Evolutionary conservation across 1,140 invertebrate genomes (phyloP).

Genomic region (Drosophila bipectinata): DNA sequence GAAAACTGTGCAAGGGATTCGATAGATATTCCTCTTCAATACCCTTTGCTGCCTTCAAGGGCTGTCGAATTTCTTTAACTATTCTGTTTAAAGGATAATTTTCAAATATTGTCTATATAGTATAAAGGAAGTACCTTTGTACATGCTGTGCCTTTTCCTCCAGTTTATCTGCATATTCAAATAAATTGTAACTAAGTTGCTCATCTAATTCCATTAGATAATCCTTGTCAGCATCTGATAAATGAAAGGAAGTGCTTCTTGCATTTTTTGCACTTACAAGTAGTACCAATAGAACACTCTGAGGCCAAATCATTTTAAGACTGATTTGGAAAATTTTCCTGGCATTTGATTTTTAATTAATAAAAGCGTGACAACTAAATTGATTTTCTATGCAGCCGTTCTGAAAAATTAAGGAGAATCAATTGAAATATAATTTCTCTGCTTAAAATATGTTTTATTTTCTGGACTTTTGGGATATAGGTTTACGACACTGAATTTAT

Average conservation of each 20-base stretch:
- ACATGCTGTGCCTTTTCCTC: slow-evolving; percentile 17
- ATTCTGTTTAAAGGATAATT: slow-evolving; percentile 12
- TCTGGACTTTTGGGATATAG: too few species aligned
- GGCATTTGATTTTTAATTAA: background rate
- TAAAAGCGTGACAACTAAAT: slow-evolving; percentile 2
- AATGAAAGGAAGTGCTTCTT: background rate
- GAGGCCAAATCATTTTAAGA: slow-evolving; percentile 16
- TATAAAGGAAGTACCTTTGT: slow-evolving; percentile 11
- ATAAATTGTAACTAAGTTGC: slow-evolving; percentile 26
- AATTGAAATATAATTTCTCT: too few species aligned
- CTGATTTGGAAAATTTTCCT: background rate
- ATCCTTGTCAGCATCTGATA: background rate
- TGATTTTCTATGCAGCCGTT: background rate
- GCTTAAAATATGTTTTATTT: too few species aligned
- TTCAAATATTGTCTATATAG: background rate
- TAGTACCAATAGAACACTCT: background rate
- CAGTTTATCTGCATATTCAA: slow-evolving; percentile 17
- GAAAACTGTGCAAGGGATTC: slow-evolving; percentile 57
- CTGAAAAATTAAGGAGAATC: background rate
- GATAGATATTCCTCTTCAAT: slow-evolving; percentile 49
- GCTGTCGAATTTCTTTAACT: slow-evolving; percentile 3
- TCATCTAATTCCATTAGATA: slow-evolving; percentile 24
- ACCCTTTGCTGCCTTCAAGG: slow-evolving; percentile 14
- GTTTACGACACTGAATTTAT: too few species aligned
- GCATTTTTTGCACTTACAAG: background rate